phyloP scores from a whole-genome alignment of 2,797 vertebrate genomes.

The Calcarius lapponicus region DNA sequence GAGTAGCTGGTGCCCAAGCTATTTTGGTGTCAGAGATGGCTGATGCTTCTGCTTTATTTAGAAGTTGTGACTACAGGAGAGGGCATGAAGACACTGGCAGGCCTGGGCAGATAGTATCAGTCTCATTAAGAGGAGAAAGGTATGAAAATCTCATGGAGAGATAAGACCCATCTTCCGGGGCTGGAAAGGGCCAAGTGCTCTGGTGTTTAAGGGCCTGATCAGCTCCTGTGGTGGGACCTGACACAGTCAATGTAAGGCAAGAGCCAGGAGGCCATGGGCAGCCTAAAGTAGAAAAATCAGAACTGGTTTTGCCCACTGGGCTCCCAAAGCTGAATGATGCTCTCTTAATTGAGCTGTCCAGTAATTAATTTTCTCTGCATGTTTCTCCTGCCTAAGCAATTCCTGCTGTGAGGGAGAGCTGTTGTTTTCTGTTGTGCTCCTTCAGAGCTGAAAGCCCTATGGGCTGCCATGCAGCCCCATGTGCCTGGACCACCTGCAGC shows the following conservation, averaged over 20 bases:
- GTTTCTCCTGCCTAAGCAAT: not conserved
- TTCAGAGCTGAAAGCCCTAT: not conserved
- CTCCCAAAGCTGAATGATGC: not conserved
- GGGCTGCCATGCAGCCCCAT: not conserved
- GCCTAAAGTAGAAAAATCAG: not conserved
- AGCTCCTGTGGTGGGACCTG: not conserved
- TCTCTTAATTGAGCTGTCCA: not conserved
- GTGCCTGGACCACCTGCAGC: not conserved
- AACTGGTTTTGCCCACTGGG: not conserved
- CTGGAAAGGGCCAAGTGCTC: not conserved
- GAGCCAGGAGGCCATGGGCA: not conserved
- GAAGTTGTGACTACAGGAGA: constrained; percentile 2
- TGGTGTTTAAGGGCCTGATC: not conserved
- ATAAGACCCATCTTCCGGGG: not conserved
- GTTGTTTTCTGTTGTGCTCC: not conserved
- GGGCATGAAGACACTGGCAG: not conserved
- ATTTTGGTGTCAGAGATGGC: not conserved
- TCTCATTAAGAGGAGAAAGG: not conserved
- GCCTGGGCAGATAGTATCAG: not conserved
- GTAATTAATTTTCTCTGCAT: not conserved
- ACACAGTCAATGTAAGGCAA: not conserved
- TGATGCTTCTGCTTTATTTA: not conserved
- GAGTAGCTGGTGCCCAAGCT: not conserved
- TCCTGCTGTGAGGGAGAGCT: not conserved
- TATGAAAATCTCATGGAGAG: not conserved